phyloP scores from a whole-genome alignment of 2,113 vertebrate species.

The Barbus barbus region DNA sequence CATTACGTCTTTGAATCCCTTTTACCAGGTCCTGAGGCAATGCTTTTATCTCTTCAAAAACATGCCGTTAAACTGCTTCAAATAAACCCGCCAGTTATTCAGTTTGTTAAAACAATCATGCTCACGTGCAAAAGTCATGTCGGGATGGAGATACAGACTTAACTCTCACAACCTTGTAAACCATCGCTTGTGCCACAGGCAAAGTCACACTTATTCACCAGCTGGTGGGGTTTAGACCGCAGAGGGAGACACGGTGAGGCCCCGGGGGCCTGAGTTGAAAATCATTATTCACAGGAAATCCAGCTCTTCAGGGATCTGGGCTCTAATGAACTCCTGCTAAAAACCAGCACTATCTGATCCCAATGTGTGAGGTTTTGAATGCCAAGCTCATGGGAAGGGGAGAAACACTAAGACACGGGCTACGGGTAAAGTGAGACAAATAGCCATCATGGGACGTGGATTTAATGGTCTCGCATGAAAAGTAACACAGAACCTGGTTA shows the following conservation, averaged over 20 bases:
- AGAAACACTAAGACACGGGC: conserved; percentile 1
- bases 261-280: not conserved
- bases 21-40: conserved; percentile 28
- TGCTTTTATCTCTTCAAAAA: conserved; percentile 37
- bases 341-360: conserved; percentile 10
- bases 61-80: conserved; percentile 30
- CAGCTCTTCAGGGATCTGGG: conserved; percentile 23
- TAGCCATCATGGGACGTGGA: conserved; percentile 2
- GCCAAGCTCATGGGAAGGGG: not conserved
- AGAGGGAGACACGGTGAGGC: not conserved
- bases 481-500: conserved; percentile 20
- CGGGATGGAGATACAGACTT: not conserved
- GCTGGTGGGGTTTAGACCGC: conserved; percentile 13
- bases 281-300: conserved; percentile 32
- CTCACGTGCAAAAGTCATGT: conserved; percentile 55
- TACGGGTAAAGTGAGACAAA: conserved; percentile 30
- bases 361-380: not conserved
- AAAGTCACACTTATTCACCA: conserved; percentile 44
- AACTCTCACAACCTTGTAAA: not conserved
- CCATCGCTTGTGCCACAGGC: conserved; percentile 6
- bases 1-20: conserved; percentile 29
- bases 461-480: conserved; percentile 23
- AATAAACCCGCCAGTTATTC: conserved; percentile 5
- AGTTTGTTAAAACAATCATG: conserved; percentile 58
- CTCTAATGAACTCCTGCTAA: conserved; percentile 3